Base-by-base conservation (phyloP, 1,140 invertebrate species). In the Zaprionus taronus region DNA sequence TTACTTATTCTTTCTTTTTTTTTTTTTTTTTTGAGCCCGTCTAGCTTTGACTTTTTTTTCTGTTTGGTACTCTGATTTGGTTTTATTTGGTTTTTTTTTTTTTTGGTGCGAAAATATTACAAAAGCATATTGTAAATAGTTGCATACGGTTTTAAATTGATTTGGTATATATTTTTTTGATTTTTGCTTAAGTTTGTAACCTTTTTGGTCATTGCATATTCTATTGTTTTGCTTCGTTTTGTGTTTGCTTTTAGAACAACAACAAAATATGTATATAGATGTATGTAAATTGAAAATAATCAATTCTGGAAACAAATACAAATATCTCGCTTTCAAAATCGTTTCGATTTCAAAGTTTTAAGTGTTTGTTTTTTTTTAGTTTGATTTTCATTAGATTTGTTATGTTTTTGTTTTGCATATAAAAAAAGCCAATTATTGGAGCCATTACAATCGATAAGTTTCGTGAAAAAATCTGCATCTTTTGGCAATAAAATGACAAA, bases 381-480 rank as follows among this genome's bases (percentile, higher is more conserved):
- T 64, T 77, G 15, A 53, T 65, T 69, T 65, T 77, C 41, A 24
- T 60, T 34, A 34, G 31, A 34, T 73, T 55, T 74, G 68, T 31
- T 58, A 5, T 31, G 6, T 7, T 73, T 55, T 72, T 72, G 22
- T 69, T 75, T 75, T 63, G 66, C 49, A 69, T 79, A 69, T 73
- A 67, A 62, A 73, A 73, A 90, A 81, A 82, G 90, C 90, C 90
- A 91, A 91, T 91, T 81, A 79, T 77, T 91, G 92, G 92, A 93
- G 92, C 92, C 92, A 93, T 93, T 93, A 91, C 80, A 87, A 92
- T 93, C 92, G 89, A 91, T 93, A 93, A 91, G 92, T 93, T 93
- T 93, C 92, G 92, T 93, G 89, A 89, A 93, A 90, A 93, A 93
- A 93, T 93, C 91, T 73, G 72, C 77, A 92, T 92, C 90, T 91